Percentiles rank a stretch among this genome's conserved stretches.
These are phyloP conservation scores for Calidris pugnax DNA, from an alignment of 2,113 vertebrate genomes.

Conservation along the genomic window DNA sequence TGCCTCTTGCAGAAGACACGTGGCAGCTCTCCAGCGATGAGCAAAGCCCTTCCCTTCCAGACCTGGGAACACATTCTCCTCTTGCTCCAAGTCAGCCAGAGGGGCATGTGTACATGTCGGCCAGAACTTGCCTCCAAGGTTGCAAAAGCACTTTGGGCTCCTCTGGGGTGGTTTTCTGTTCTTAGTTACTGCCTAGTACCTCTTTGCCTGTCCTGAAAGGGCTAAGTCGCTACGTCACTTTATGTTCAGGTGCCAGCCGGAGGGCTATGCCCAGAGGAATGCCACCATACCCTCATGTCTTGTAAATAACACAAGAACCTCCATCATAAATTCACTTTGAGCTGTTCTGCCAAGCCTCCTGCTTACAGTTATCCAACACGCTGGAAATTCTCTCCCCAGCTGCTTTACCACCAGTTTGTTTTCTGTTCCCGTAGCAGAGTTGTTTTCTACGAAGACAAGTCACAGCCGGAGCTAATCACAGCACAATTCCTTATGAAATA, in stretches of 20 bases:
- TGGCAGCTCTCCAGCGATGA: not conserved
- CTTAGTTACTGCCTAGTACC: not conserved
- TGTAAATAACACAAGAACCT: not conserved
- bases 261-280: not conserved
- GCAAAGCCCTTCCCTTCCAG: not conserved
- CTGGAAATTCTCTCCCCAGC: not conserved
- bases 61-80: not conserved
- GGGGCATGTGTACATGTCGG: accelerated
- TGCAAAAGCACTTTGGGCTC: not conserved
- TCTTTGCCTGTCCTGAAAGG: not conserved
- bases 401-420: not conserved
- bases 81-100: not conserved
- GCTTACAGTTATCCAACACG: not conserved
- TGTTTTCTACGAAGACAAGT: not conserved
- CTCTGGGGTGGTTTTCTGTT: not conserved
- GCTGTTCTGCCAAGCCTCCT: not conserved
- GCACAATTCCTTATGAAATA: not conserved
- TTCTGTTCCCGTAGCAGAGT: not conserved
- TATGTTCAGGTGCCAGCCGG: not conserved
- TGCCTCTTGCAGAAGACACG: not conserved
- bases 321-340: not conserved
- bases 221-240: not conserved
- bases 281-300: not conserved
- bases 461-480: not conserved
- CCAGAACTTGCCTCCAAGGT: not conserved